Percentiles rank a stretch among this genome's conserved stretches.
These are phyloP conservation scores for Chalcis sispes DNA, from an alignment of 2,888 invertebrate genomes.

Conservation along the genomic window DNA sequence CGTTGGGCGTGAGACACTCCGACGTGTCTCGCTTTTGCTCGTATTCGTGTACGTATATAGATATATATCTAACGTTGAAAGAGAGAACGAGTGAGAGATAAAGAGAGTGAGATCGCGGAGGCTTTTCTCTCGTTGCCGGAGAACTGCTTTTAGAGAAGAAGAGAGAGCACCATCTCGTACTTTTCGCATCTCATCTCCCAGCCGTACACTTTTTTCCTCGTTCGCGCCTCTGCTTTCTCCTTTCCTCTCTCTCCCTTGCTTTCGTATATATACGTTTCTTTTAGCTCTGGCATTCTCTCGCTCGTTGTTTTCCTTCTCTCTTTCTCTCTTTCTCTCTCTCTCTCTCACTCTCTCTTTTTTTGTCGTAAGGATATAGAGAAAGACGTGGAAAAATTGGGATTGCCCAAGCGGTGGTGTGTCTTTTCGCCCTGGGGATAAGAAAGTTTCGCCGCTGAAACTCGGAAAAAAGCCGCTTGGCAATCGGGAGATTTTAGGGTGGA, in stretches of 20 bases:
- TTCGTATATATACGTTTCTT: not conserved
- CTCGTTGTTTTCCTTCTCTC: conserved; percentile 19
- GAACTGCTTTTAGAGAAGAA: conserved; percentile 47
- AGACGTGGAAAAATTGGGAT: conserved; percentile 51
- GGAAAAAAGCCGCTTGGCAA: conserved; percentile 48
- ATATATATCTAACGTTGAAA: too few species aligned
- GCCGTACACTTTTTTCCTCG: conserved; percentile 43
- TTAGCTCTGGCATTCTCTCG: not conserved
- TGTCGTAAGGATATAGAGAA: conserved; percentile 5
- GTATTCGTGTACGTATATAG: too few species aligned
- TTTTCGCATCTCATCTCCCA: conserved; percentile 63
- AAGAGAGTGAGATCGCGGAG: conserved; percentile 22
- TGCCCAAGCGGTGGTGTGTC: conserved; percentile 23
- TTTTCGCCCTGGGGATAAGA: conserved; percentile 50
- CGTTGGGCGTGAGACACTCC: conserved; percentile 40
- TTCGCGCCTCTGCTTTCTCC: conserved; percentile 21
- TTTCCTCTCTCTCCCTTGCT: not conserved
- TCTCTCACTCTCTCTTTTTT: conserved; percentile 11
- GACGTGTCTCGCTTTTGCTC: too few species aligned
- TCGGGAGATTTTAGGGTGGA: conserved; percentile 46
- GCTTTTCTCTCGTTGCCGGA: conserved; percentile 26
- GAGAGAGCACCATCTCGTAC: conserved; percentile 66
- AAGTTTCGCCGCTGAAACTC: conserved; percentile 49
- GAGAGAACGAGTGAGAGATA: conserved; percentile 4
- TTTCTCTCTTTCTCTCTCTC: not conserved